Base-by-base conservation (phyloP, 2,113 vertebrate genomes). In the Ptychochromis oligacanthus region DNA sequence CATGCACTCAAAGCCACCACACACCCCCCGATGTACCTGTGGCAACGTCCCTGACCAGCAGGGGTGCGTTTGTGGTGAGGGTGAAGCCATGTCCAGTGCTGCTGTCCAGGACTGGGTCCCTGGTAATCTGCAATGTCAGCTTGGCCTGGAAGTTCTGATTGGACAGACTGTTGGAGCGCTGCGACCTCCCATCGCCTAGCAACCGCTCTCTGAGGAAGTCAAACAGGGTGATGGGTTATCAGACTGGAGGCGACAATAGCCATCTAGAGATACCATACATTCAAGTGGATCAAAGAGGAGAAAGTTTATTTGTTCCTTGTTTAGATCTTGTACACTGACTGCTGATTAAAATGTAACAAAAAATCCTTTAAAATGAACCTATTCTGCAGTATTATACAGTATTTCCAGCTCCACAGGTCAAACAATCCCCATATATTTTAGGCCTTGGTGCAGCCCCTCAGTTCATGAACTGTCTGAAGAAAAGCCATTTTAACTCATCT, bases 21-120 rank as follows among this genome's bases (percentile, higher is more conserved):
- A 26, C 14, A 43, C 38, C 28, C 28, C 28, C 3, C 4, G 8
- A 13, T 20, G 60, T 96, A 99, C 98, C 98, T 95, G 97, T 84
- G 59, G 95, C 94, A 60, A 99, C 95, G 5, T 97, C 97, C 64
- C 97, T 96, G 87, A 99, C 96, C 11, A 97, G 97, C 91, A 98
- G 96, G 88, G 98, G 98, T 20, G 94, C 93, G 31, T 93, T 89
- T 18, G 95, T 95, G 5, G 97, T 97, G 92, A 99, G 93, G 77
- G 95, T 96, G 77, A 99, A 99, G 83, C 98, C 98, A 8, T 97
- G 97, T 59, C 93, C 94, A 7, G 92, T 93, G 88, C 89, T 94
- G 87, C 97, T 95, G 89, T 96, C 96, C 87, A 97, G 95, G 14
- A 98, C 93, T 1, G 94, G 82, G 76, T 99, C 98, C 91, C 96